Conservation (phyloP, 2,797 vertebrate genomes). For the Vireo griseus region DNA sequence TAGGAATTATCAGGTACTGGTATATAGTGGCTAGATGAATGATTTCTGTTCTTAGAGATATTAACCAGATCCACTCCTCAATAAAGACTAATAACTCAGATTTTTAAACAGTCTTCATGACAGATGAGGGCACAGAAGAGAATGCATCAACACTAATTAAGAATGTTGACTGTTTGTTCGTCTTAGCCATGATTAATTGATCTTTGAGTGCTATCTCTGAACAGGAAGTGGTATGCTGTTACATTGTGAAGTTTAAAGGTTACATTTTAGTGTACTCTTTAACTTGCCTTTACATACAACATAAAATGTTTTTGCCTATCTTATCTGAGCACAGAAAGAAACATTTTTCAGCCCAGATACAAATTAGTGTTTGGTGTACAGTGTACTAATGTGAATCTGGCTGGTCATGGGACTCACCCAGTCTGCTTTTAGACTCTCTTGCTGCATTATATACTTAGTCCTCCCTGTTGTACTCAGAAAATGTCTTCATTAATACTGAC, state of each 20-base stretch:
- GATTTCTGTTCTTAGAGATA: slow-evolving; percentile 79
- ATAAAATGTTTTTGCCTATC: slow-evolving; percentile 30
- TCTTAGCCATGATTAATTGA: slow-evolving; percentile 81
- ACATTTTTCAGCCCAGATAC: slow-evolving; percentile 6
- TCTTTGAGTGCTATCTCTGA: slow-evolving; percentile 82
- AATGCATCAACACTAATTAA: slow-evolving; percentile 82
- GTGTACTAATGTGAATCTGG: not conserved
- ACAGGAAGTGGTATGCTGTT: slow-evolving; percentile 87
- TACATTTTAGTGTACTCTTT: slow-evolving; percentile 84
- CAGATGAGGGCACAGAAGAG: slow-evolving; percentile 84
- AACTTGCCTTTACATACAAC: slow-evolving; percentile 72
- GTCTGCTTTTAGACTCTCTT: not conserved
- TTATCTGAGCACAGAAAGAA: slow-evolving; percentile 35
- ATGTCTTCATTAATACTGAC: not conserved
- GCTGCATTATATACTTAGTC: not conserved
- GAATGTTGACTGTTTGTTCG: slow-evolving; percentile 78
- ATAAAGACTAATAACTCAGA: slow-evolving; percentile 92
- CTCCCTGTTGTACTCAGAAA: not conserved
- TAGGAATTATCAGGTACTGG: slow-evolving; percentile 77
- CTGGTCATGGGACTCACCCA: not conserved
- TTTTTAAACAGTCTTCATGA: slow-evolving; percentile 89
- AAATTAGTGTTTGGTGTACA: not conserved
- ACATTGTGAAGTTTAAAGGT: slow-evolving; percentile 84
- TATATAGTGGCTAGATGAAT: slow-evolving; percentile 73
- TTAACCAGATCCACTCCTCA: slow-evolving; percentile 89